A percentile compares a stretch with the other conserved stretches of the same genome.
Evolutionary conservation across 2,888 invertebrate genomes (phyloP).

Genomic region (Girardia tigrina): DNA sequence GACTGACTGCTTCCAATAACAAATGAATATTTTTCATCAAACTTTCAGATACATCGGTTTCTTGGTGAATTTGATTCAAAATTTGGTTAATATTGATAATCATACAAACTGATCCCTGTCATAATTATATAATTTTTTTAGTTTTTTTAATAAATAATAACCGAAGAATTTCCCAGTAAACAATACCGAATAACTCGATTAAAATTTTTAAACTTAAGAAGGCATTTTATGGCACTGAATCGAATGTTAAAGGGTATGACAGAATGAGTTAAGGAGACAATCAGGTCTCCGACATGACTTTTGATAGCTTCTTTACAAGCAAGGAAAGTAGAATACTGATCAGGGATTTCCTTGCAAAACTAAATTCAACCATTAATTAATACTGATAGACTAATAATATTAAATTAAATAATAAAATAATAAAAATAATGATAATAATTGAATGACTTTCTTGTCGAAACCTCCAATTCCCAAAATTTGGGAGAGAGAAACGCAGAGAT

Average conservation of each 20-base stretch:
- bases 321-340: neutral
- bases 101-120: neutral
- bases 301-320: constrained; percentile 1
- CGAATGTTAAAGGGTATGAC: neutral
- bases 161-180: constrained; percentile 10
- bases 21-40: neutral
- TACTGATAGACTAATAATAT: too few species aligned
- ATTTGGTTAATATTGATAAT: neutral
- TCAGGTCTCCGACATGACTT: neutral
- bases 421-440: too few species aligned
- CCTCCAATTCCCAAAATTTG: too few species aligned
- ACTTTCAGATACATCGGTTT: neutral
- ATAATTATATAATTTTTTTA: neutral
- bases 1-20: neutral
- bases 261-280: neutral
- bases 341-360: neutral
- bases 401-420: too few species aligned
- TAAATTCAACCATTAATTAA: neutral
- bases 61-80: neutral
- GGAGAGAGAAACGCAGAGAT: too few species aligned
- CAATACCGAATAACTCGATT: neutral
- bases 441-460: too few species aligned
- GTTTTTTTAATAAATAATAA: neutral
- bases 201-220: neutral
- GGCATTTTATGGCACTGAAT: neutral